Conservation (phyloP, 2,113 vertebrate species). For the Syngnathus floridae region DNA sequence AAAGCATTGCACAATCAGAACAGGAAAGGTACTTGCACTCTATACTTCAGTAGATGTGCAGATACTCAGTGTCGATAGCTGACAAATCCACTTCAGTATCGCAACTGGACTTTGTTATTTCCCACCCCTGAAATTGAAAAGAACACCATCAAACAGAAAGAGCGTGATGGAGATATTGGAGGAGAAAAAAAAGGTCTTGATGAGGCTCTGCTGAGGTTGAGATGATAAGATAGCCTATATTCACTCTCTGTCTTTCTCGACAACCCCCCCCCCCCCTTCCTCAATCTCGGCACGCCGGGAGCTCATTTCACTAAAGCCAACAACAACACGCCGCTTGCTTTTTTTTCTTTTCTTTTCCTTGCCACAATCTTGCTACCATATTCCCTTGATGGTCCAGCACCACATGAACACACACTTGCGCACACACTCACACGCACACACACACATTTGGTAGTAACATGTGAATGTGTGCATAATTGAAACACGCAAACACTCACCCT, state of each 20-base stretch:
- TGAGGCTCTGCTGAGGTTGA: constrained; percentile 51
- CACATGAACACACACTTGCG: constrained; percentile 26
- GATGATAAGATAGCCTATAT: constrained; percentile 53
- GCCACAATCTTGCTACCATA: constrained; percentile 31
- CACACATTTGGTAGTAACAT: constrained; percentile 28
- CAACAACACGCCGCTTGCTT: constrained; percentile 44
- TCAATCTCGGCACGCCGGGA: constrained; percentile 37
- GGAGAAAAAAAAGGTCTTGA: background rate
- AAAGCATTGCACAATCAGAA: too few species aligned
- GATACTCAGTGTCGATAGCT: background rate
- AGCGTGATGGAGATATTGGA: background rate
- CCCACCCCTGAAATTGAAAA: too few species aligned
- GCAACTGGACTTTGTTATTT: background rate
- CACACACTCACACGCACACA: constrained; percentile 10
- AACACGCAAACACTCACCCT: constrained; percentile 63
- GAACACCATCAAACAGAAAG: background rate
- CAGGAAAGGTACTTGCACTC: background rate
- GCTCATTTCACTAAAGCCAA: constrained; percentile 59
- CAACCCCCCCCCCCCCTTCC: constrained; percentile 27
- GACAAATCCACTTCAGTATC: background rate
- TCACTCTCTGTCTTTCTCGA: constrained; percentile 48
- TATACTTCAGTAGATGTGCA: background rate
- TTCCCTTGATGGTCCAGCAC: constrained; percentile 33
- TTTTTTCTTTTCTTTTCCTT: constrained; percentile 37
- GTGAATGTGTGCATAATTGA: constrained; percentile 54